Evolutionary conservation across 64 coral and sea anemone species (phyloP), one percentile per base, ranked within the genome.

Genomic region (Montipora cactus): DNA sequence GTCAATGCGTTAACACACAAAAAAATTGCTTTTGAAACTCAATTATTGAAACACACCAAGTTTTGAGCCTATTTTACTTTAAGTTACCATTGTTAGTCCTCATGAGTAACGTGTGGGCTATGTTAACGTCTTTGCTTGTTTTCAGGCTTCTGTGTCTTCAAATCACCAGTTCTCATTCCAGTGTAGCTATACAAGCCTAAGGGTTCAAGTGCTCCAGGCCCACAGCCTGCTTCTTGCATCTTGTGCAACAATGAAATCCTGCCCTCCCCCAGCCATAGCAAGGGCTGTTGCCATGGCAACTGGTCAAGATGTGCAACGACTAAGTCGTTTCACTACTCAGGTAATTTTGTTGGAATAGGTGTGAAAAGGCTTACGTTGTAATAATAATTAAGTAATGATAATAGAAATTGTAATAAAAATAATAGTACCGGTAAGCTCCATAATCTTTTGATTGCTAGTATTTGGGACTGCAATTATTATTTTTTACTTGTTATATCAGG

Each of bases 241-340:
- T 49, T 98, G 96, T 59, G 96, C 96, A 11, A 98, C 94, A 37
- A 94, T 98, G 82, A 95, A 95, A 78, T 98, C 96, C 9, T 98
- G 96, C 28, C 96, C 96, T 49, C 96, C 96, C 3, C 94, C 96
- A 76, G 96, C 96, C 20, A 93, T 98, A 53, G 96, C 96, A n/a
- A 98, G 91, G 47, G 94, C 96, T 70, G 88, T 98, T 93, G 94
- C 91, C 82, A 98, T 98, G 96, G 91, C 96, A 67, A 98, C 96
- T 89, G 91, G 94, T 59, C 96, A 95, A 89, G 96, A 98, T 47
- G 91, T 93, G 7, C 91, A 98, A 59, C 93, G 71, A 13, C 84
- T 95, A 80, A 98, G 94, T 84, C 94, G 93, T 45, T 95, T 95
- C 67, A 91, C 94, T 47, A 22, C 16, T 75, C 96, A 98, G 83